These are phyloP conservation scores for Knipowitschia caucasica DNA, from an alignment of 2,797 vertebrate species.

Conservation along the genomic window DNA sequence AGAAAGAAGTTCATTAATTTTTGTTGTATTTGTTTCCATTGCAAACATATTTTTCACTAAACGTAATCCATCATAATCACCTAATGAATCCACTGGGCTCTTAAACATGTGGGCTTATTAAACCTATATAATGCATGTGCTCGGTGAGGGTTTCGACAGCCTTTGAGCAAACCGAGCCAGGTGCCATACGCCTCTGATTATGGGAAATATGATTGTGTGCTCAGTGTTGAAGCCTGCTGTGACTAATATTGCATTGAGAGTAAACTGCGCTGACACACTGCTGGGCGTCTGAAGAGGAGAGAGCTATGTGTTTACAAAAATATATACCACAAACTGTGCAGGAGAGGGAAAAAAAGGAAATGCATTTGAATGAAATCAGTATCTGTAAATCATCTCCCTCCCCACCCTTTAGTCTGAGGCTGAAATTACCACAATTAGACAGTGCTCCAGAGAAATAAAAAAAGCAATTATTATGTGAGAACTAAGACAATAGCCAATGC, in stretches of 20 bases:
- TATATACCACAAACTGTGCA: conserved; percentile 5
- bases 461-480: background rate
- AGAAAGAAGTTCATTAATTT: too few species aligned
- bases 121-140: conserved; percentile 7
- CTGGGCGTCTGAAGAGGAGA: conserved; percentile 27
- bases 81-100: too few species aligned
- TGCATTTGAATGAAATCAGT: background rate
- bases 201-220: conserved; percentile 39
- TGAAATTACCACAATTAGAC: background rate
- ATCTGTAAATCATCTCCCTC: conserved; percentile 17
- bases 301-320: conserved; percentile 6
- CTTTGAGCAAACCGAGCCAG: conserved; percentile 50
- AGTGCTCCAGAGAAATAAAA: background rate
- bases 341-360: background rate
- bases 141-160: conserved; percentile 28
- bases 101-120: too few species aligned
- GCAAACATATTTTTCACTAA: too few species aligned
- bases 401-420: background rate
- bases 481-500: too few species aligned
- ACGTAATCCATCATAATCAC: too few species aligned
- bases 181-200: conserved; percentile 45
- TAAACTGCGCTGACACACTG: conserved; percentile 23
- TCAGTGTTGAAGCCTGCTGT: conserved; percentile 31
- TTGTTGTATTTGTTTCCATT: too few species aligned
- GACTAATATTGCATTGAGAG: conserved; percentile 42